Percentiles rank a stretch among this genome's conserved stretches.
Conservation (phyloP, 2,888 invertebrate species). For the Alsophila aescularia region DNA sequence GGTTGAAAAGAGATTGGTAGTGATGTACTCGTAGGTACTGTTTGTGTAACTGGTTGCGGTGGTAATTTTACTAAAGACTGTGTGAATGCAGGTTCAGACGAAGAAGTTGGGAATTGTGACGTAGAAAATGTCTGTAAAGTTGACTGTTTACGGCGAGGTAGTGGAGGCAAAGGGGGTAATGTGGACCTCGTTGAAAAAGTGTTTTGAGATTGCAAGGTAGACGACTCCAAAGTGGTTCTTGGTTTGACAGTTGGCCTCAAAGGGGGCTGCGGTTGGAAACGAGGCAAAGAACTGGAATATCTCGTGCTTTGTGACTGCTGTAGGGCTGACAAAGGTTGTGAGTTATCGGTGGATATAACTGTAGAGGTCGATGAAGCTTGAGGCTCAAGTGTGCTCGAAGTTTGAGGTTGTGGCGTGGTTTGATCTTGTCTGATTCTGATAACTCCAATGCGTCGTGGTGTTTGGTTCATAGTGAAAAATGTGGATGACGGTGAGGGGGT, state of each 20-base stretch:
- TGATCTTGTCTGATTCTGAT: slow-evolving; percentile 25
- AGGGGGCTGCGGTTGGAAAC: not conserved
- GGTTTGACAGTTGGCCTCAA: slow-evolving; percentile 1
- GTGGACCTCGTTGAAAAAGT: slow-evolving; percentile 13
- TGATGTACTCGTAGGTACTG: slow-evolving; percentile 6
- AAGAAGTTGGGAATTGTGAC: slow-evolving; percentile 4
- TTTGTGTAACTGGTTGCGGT: slow-evolving; percentile 9
- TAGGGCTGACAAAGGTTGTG: not conserved
- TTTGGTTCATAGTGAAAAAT: slow-evolving; percentile 13
- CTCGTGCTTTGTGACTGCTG: not conserved
- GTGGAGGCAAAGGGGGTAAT: slow-evolving; percentile 5
- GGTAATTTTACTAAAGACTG: not conserved
- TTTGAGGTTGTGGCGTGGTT: slow-evolving; percentile 14
- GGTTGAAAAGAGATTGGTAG: slow-evolving; percentile 7
- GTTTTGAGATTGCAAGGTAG: not conserved
- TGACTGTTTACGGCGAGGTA: slow-evolving; percentile 11
- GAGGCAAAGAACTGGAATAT: not conserved
- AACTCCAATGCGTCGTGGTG: slow-evolving; percentile 27
- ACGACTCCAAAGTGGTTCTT: slow-evolving; percentile 1
- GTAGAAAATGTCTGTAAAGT: slow-evolving; percentile 10
- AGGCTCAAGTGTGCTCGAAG: slow-evolving; percentile 4
- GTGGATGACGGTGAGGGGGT: slow-evolving; percentile 12
- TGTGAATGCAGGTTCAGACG: slow-evolving; percentile 2
- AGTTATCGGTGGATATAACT: not conserved
- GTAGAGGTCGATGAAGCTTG: slow-evolving; percentile 15